A percentile compares a stretch with the other conserved stretches of the same genome.
Evolutionary conservation across 30 jellyfish, hydroid and myxozoan genomes (phyloP).

Genomic region (Mastigias papua): DNA sequence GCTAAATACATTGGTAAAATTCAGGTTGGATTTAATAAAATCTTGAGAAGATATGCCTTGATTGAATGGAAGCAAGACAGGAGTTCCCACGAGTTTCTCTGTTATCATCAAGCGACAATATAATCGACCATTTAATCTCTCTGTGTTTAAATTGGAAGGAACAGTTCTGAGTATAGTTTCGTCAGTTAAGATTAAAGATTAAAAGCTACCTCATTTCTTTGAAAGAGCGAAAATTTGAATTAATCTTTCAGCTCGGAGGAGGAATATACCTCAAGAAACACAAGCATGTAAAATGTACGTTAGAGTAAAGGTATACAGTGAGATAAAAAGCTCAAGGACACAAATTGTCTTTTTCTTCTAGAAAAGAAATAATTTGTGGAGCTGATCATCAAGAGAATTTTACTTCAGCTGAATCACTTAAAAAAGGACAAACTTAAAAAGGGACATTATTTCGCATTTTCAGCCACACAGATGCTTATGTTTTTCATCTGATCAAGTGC

Average conservation of each 20-base stretch:
- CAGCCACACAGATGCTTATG: too few species aligned
- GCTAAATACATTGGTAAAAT: conserved; percentile 32
- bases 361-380: too few species aligned
- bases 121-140: conserved; percentile 33
- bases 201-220: conserved; percentile 20
- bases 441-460: too few species aligned
- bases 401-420: too few species aligned
- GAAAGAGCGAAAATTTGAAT: conserved; percentile 20
- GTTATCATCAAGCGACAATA: conserved; percentile 11
- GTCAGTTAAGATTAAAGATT: background rate
- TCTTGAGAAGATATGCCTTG: conserved; percentile 9
- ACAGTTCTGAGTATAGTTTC: conserved; percentile 15
- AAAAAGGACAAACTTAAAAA: too few species aligned
- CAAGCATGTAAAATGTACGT: too few species aligned
- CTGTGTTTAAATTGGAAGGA: conserved; percentile 15
- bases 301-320: too few species aligned
- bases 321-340: too few species aligned
- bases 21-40: conserved; percentile 29
- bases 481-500: too few species aligned
- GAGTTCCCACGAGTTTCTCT: conserved; percentile 38
- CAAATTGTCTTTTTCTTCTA: too few species aligned
- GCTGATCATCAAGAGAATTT: too few species aligned
- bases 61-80: conserved; percentile 33
- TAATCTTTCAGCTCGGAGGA: background rate
- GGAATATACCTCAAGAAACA: background rate